Conservation (phyloP, 2,797 vertebrate genomes). For the Brachyrhaphis roseni region DNA sequence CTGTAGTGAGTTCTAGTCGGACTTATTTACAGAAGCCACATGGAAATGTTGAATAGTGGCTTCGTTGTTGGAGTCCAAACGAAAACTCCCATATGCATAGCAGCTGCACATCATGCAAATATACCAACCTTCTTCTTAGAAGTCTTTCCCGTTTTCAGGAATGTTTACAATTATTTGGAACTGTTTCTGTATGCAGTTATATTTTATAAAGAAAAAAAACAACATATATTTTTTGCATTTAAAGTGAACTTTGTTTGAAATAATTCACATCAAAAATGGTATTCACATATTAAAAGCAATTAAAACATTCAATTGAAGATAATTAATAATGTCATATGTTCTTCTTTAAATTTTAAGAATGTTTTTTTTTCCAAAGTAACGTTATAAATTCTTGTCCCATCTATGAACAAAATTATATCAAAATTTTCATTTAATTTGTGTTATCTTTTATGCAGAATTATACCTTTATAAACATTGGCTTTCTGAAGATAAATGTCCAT, state of each 20-base stretch:
- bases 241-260: neutral
- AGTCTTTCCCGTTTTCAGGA: neutral
- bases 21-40: constrained; percentile 24
- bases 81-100: neutral
- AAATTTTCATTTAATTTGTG: neutral
- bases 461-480: too few relatives aligned
- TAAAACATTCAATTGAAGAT: neutral
- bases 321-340: neutral
- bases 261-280: neutral
- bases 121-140: neutral
- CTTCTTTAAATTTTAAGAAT: neutral
- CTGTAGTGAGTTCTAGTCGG: neutral
- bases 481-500: too few relatives aligned
- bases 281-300: neutral
- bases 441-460: neutral
- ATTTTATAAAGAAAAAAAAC: neutral
- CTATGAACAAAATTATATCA: neutral
- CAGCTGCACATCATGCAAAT: constrained; percentile 10
- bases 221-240: neutral
- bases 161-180: neutral
- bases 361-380: neutral
- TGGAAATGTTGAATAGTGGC: constrained; percentile 27
- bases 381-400: neutral
- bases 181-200: neutral
- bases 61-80: neutral